Conservation (phyloP, 2,797 vertebrate genomes). For the Enteromius radiatus region DNA sequence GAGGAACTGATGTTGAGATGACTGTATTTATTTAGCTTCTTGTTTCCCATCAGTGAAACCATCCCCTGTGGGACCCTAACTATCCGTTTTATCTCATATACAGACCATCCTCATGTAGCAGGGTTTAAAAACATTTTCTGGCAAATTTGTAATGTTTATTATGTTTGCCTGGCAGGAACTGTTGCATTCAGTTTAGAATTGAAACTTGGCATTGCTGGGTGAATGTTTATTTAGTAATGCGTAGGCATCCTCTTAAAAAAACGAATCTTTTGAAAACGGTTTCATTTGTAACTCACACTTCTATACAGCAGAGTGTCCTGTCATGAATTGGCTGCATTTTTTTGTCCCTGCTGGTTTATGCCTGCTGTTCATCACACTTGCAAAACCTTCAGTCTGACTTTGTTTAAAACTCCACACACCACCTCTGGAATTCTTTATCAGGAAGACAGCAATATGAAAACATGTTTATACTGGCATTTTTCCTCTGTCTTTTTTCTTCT, state of each 20-base stretch:
- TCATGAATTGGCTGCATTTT: conserved; percentile 72
- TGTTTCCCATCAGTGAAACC: conserved; percentile 74
- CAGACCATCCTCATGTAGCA: conserved; percentile 70
- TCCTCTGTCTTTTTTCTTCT: conserved; percentile 38
- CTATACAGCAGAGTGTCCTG: conserved; percentile 59
- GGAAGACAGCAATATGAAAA: conserved; percentile 72
- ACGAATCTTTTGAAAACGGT: conserved; percentile 44
- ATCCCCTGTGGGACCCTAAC: conserved; percentile 65
- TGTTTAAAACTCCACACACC: conserved; percentile 73
- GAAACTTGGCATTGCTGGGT: conserved; percentile 18
- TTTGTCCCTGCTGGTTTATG: conserved; percentile 70
- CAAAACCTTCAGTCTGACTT: conserved; percentile 69
- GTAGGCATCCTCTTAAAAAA: background rate
- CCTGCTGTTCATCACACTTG: conserved; percentile 78
- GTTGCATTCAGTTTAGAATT: conserved; percentile 63
- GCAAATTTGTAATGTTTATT: conserved; percentile 64
- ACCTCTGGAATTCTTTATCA: conserved; percentile 73
- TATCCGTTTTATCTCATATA: conserved; percentile 70
- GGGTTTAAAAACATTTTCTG: conserved; percentile 70
- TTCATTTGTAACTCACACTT: conserved; percentile 57
- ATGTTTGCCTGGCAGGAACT: conserved; percentile 56
- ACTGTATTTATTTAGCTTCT: conserved; percentile 78
- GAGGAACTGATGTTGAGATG: conserved; percentile 75
- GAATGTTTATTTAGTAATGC: conserved; percentile 20
- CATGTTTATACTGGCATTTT: conserved; percentile 65